A percentile compares a stretch with the other conserved stretches of the same genome.
phyloP scores from a whole-genome alignment of 2,797 vertebrate genomes.

The Xenentodon cancila region DNA sequence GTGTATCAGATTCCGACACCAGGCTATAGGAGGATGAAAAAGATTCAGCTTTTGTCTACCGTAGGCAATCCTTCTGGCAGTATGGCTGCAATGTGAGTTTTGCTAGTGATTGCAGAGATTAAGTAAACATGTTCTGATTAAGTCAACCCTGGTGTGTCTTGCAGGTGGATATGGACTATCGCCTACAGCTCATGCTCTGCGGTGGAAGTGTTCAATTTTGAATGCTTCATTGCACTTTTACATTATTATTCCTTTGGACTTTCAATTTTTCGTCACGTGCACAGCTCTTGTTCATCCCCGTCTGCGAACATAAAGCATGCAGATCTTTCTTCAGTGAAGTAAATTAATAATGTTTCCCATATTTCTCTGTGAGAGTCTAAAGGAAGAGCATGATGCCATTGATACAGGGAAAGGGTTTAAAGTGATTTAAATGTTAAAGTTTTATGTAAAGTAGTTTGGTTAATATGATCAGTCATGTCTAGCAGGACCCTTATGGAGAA shows the following conservation, averaged over 20 bases:
- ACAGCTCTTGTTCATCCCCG: conserved; percentile 2
- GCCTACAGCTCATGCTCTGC: conserved; percentile 61
- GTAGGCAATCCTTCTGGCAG: conserved; percentile 78
- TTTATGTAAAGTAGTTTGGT: conserved; percentile 12
- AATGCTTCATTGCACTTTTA: conserved; percentile 35
- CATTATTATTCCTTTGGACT: conserved; percentile 26
- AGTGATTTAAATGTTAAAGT: conserved; percentile 38
- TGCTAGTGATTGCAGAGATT: conserved; percentile 66
- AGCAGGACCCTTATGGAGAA: not conserved
- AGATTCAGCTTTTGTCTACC: conserved; percentile 73
- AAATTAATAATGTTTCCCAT: conserved; percentile 20
- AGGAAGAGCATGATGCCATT: conserved; percentile 5
- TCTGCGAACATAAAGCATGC: not conserved
- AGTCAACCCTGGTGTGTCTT: conserved; percentile 67
- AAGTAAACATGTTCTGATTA: conserved; percentile 78
- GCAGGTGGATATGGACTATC: conserved; percentile 63
- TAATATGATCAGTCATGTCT: conserved; percentile 13
- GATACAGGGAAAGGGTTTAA: conserved; percentile 15
- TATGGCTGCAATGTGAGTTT: conserved; percentile 70
- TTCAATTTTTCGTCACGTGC: conserved; percentile 17
- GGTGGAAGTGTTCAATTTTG: conserved; percentile 55
- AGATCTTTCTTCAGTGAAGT: conserved; percentile 17
- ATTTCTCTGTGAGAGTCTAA: conserved; percentile 15
- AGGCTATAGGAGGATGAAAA: conserved; percentile 70
- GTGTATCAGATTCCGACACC: conserved; percentile 64